Percentiles rank a stretch among this genome's conserved stretches.
Evolutionary conservation across 2,113 vertebrate species (phyloP).

Genomic region (Litocranius walleri): DNA sequence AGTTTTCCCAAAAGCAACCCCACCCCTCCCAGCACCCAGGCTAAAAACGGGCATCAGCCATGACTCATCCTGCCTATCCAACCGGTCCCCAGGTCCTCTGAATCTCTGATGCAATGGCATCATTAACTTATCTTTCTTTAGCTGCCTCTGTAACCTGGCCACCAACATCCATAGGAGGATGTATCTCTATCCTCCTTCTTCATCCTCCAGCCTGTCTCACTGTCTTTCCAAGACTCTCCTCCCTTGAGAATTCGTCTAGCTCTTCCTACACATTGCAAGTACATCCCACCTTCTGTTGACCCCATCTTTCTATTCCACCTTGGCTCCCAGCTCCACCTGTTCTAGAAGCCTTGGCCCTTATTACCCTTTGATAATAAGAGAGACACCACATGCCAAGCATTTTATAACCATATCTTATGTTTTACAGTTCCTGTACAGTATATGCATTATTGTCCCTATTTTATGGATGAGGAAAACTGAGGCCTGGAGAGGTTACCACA

Average conservation of each 20-base stretch:
- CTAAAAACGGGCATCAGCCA: accelerated
- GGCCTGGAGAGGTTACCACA: not conserved
- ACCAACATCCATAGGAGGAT: not conserved
- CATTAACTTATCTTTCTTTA: not conserved
- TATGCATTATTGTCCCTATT: not conserved
- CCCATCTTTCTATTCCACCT: not conserved
- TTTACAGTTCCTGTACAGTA: not conserved
- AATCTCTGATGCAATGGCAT: not conserved
- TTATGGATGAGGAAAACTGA: not conserved
- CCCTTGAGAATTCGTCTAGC: not conserved
- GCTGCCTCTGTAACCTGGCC: not conserved
- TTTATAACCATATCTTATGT: not conserved
- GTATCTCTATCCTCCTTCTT: too few species aligned
- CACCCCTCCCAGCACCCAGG: not conserved
- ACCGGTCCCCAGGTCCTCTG: not conserved
- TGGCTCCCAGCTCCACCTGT: not conserved
- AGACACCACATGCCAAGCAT: not conserved
- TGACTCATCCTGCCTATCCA: not conserved
- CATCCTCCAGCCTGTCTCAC: not conserved
- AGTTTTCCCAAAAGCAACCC: not conserved
- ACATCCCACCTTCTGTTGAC: not conserved
- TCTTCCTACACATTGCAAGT: accelerated
- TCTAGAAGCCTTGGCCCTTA: not conserved
- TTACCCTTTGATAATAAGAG: not conserved
- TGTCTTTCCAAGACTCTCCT: not conserved